Evolutionary conservation across 2,888 invertebrate species (phyloP), one percentile per base, ranked within the genome.

Genomic region (Helicoverpa assulta): DNA sequence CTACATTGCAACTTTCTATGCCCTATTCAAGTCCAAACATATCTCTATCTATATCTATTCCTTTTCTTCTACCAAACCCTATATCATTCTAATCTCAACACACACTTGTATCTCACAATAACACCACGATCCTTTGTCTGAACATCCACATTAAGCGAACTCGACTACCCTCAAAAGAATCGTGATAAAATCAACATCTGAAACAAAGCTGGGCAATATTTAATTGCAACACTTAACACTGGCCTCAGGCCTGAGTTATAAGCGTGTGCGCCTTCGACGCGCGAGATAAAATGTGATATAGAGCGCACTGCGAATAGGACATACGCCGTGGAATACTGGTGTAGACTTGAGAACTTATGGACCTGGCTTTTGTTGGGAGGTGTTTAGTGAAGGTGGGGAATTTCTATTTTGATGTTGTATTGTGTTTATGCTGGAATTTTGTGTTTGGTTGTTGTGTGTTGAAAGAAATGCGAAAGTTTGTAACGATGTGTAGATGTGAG

Each of bases 211-310:
- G 69, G 75, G 67, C 76, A 79, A 81, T 79, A 83, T 85, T 84
- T 82, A 85, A 85, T 81, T 80, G 81, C 83, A 81, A 79, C 80
- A 81, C 82, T 84, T 81, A 82, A 78, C 78, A 78, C 81, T 40
- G 72, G 77, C 81, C 53, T 43, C 6, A 57, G 70, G 73, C 58
- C 81, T 90, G 92, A 92, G 88, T 90, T 90, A 91, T 90, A 86
- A 84, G 82, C 84, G 80, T 76, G 81, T 73, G 86, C 85, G 81
- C 81, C 78, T 78, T 72, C 82, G 86, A 76, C 78, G 83, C 86
- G 86, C 70, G 57, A 82, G 92, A 93, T 93, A 92, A 89, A 89
- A 86, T 88, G 89, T 89, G 90, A 92, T 91, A 91, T 92, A 92
- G 89, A 88, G 84, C 80, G 78, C 72, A 73, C 79, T 73, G 84